Percentiles rank a stretch among this genome's conserved stretches.
phyloP scores from a whole-genome alignment of 2,797 vertebrate genomes.

The Anabas testudineus region DNA sequence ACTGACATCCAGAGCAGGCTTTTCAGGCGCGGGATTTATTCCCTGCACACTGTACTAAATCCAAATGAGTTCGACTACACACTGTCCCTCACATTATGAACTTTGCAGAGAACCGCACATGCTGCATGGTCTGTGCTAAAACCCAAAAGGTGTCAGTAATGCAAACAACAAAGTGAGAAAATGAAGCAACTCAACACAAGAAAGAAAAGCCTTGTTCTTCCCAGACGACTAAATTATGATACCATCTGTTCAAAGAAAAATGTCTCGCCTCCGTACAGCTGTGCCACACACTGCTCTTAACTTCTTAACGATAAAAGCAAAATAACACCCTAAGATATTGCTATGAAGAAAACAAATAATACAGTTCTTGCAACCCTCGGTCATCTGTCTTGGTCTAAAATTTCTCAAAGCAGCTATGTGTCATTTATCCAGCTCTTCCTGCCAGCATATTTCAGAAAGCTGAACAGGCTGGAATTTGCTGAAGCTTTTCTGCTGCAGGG shows the following conservation, averaged over 20 bases:
- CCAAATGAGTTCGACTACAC: conserved; percentile 50
- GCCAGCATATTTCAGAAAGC: conserved; percentile 62
- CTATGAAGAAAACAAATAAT: conserved; percentile 58
- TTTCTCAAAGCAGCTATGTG: conserved; percentile 46
- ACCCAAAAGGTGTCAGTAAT: conserved; percentile 25
- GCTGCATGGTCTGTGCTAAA: conserved; percentile 7
- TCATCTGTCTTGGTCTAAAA: conserved; percentile 56
- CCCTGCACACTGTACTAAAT: conserved; percentile 44
- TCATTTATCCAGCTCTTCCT: conserved; percentile 64
- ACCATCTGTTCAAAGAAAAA: conserved; percentile 69
- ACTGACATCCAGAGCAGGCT: conserved; percentile 55
- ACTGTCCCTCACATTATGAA: conserved; percentile 27
- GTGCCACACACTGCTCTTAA: conserved; percentile 55
- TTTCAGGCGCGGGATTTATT: conserved; percentile 45
- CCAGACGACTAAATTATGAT: conserved; percentile 48
- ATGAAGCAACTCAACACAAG: conserved; percentile 56
- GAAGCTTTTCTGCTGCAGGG: conserved; percentile 58
- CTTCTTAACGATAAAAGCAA: conserved; percentile 48
- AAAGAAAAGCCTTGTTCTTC: conserved; percentile 37
- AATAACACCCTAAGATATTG: conserved; percentile 45
- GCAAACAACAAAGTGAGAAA: conserved; percentile 36
- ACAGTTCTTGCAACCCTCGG: conserved; percentile 35
- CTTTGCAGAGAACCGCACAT: conserved; percentile 15
- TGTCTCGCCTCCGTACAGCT: conserved; percentile 53
- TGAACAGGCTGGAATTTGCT: conserved; percentile 62